Conservation (phyloP, 1,140 invertebrate genomes). For the Macrobrachium rosenbergii region DNA sequence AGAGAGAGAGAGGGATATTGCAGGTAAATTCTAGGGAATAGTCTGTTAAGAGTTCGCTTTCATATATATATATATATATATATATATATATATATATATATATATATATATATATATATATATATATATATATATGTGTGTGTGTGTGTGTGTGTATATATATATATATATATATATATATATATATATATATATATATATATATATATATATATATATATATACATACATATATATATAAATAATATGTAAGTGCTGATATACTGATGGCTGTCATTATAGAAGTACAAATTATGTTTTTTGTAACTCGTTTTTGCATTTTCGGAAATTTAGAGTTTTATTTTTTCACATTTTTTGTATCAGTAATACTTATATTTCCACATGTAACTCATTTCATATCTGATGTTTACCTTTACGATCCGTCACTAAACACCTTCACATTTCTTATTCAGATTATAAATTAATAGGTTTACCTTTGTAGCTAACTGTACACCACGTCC, state of each 20-base stretch:
- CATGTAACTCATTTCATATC: too few relatives aligned
- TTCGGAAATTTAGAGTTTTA: too few relatives aligned
- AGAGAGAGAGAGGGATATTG: background rate
- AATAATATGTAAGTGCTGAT: background rate
- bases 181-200: constrained; percentile 19
- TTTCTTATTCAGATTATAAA: too few relatives aligned
- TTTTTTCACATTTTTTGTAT: too few relatives aligned
- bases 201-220: constrained; percentile 41
- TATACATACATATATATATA: background rate
- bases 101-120: constrained; percentile 39
- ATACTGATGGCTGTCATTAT: background rate
- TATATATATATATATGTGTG: constrained; percentile 44
- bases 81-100: constrained; percentile 29
- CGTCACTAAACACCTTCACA: too few relatives aligned
- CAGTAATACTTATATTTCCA: too few relatives aligned
- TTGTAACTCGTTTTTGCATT: too few relatives aligned
- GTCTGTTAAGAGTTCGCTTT: background rate
- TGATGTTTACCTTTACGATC: too few relatives aligned
- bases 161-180: constrained; percentile 37
- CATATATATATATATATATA: background rate
- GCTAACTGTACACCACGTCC: too few relatives aligned
- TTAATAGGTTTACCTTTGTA: too few relatives aligned
- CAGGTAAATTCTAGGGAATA: background rate
- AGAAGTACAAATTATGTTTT: too few relatives aligned
- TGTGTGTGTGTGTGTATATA: too few relatives aligned